Base-by-base conservation (phyloP, 1,140 invertebrate species). In the Galleria mellonella region DNA sequence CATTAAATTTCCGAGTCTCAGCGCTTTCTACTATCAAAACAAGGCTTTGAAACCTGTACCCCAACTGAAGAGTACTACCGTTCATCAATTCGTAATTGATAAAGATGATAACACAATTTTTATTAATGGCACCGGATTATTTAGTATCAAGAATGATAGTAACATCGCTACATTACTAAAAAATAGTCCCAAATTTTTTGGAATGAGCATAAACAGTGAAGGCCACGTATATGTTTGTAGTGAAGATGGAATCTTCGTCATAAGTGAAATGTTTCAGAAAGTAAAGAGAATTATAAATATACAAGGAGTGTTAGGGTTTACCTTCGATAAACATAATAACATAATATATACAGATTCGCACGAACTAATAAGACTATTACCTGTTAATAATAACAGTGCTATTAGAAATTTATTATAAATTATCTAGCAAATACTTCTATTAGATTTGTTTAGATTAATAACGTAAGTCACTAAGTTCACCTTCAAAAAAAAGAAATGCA, bases 81-180 rank as follows among this genome's bases (percentile, higher is more conserved):
- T 81, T 0, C 72, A 83, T 40, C 78, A 83, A 17, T 78, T 81
- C 31, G 62, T 81, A 0, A 62, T 76, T n/a, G 78, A 83, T 49
- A 36, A 48, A 4, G 54, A 69, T 15, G 51, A 68, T 7, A 75
- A 81, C 29, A 57, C 74, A 9, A 76, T 72, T 33, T 83, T 78
- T 30, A 81, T 78, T 9, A 83, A 81, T 12, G 53, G 59, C 8
- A 59, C 72, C 3, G 78, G 78, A n/a, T 49, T 83, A 5, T 83
- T 57, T 37, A 69, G 72, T 13, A 46, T 81, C 3, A 74, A 70
- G 39, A 62, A 59, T 32, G 54, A 51, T 40, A 32, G 47, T 0
- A 45, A 45, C 12, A 15, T 57, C 1, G 52, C 63, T 5, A 43
- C 68, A 33, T 38, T 75, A 7, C 10, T 83, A 4, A 64, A 51